Evolutionary conservation across 1,140 invertebrate species (phyloP), one percentile per base, ranked within the genome.

Genomic region (Hylaeus volcanicus): DNA sequence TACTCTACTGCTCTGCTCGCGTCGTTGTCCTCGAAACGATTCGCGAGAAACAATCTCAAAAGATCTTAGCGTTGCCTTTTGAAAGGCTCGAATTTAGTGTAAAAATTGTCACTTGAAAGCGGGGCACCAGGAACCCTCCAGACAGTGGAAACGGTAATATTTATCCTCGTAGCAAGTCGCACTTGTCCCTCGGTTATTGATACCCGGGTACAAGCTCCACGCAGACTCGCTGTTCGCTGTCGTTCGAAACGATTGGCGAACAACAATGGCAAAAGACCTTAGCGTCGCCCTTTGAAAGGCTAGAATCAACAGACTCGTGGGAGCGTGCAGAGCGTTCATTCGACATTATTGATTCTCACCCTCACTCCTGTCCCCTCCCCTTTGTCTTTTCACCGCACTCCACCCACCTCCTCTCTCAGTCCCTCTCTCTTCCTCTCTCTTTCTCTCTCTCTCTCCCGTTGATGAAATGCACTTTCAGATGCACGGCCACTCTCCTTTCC

Each of bases 391-490:
- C 60, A 58, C 58, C 51, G 65, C 53, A 2, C 15, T 68, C 81
- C 73, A 41, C 76, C 81, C 43, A n/a, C 64, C 48, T 65, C 74
- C 74, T 73, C 74, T 63, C 74, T 64, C 60, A 68, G 48, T 4
- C 43, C 12, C 41, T 45, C 48, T 45, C 45, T 26, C 56, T 41
- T 4, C 48, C 53, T 8, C 53, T 68, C 15, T 69, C 73, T 64
- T 71, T 74, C 75, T 88, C 83, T 71, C 82, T 63, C 71, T 79
- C 79, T 84, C 79, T 72, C 61, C 79, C 87, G 87, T 87, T 89
- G 88, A 90, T 90, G 88, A 91, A 91, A 91, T 91, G 88, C 88
- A 92, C 84, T 88, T 83, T 79, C 87, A 86, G 85, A 85, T n/a
- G n/a, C 86, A 74, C 82, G 72, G 64, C 64, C 68, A 66, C 81